These are phyloP conservation scores for Aethes cnicana DNA, from an alignment of 2,888 invertebrate genomes.

Conservation along the genomic window DNA sequence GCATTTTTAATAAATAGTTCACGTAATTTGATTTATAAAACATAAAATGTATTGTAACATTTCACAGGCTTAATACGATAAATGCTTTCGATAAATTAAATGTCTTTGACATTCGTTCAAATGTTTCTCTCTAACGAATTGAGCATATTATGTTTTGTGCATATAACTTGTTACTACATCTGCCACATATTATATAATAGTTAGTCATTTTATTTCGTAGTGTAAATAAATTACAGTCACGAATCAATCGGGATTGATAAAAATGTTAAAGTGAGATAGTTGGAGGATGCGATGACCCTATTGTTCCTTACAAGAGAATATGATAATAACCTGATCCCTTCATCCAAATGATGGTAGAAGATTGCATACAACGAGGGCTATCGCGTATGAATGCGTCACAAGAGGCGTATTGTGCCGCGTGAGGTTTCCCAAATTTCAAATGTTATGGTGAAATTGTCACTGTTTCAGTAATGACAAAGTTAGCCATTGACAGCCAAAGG, in stretches of 20 bases:
- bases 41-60: too few species aligned
- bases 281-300: too few species aligned
- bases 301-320: too few species aligned
- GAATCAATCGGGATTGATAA: background rate
- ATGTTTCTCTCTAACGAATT: conserved; percentile 10
- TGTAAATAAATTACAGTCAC: background rate
- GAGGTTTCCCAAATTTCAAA: too few species aligned
- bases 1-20: too few species aligned
- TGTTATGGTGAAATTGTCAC: too few species aligned
- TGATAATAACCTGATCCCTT: conserved; percentile 1
- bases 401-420: too few species aligned
- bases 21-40: too few species aligned
- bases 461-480: too few species aligned
- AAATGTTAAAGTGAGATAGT: background rate
- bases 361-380: conserved; percentile 4
- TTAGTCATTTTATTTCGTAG: background rate
- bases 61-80: too few species aligned
- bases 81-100: background rate
- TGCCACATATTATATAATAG: background rate
- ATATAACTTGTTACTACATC: conserved; percentile 4
- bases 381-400: too few species aligned
- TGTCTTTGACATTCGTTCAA: conserved; percentile 3
- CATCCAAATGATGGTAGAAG: background rate
- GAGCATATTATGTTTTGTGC: conserved; percentile 21
- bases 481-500: too few species aligned